These are phyloP conservation scores for Metridium senile DNA, from an alignment of 92 coral and sea anemone genomes.

Conservation along the genomic window DNA sequence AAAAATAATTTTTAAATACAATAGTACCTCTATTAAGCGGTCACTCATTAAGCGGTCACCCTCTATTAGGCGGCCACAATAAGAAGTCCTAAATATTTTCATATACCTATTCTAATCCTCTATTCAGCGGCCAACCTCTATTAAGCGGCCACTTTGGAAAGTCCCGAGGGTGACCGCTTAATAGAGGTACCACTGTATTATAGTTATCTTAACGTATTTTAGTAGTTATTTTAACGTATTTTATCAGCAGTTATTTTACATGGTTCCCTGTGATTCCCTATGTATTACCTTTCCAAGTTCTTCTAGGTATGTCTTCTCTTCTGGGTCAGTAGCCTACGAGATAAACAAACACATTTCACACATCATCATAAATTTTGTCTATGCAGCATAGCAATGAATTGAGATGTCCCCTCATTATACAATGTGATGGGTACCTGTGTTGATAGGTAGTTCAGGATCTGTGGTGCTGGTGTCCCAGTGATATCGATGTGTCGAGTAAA, in stretches of 20 bases:
- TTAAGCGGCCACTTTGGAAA: too few relatives aligned
- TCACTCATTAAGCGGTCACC: too few relatives aligned
- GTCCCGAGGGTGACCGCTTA: too few relatives aligned
- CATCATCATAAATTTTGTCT: background rate
- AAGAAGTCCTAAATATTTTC: too few relatives aligned
- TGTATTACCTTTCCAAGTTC: conserved; percentile 77
- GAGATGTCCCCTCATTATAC: background rate
- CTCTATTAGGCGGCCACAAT: too few relatives aligned
- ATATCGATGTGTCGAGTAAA: conserved; percentile 86
- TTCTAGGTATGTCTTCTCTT: conserved; percentile 74
- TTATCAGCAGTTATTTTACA: background rate
- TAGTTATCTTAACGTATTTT: background rate
- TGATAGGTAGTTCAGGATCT: conserved; percentile 78
- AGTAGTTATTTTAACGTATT: background rate
- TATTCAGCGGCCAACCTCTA: too few relatives aligned
- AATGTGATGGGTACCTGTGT: conserved; percentile 57
- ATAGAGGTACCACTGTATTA: too few relatives aligned
- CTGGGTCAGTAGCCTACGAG: conserved; percentile 67
- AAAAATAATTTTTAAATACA: too few relatives aligned
- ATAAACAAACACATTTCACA: background rate
- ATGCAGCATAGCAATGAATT: background rate
- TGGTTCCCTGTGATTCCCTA: too few relatives aligned
- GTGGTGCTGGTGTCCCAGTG: conserved; percentile 92
- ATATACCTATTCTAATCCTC: too few relatives aligned
- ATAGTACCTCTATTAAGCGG: too few relatives aligned